A percentile compares a stretch with the other conserved stretches of the same genome.
phyloP scores from a whole-genome alignment of 2,888 invertebrate species.

The Holacanthella duospinosa region DNA sequence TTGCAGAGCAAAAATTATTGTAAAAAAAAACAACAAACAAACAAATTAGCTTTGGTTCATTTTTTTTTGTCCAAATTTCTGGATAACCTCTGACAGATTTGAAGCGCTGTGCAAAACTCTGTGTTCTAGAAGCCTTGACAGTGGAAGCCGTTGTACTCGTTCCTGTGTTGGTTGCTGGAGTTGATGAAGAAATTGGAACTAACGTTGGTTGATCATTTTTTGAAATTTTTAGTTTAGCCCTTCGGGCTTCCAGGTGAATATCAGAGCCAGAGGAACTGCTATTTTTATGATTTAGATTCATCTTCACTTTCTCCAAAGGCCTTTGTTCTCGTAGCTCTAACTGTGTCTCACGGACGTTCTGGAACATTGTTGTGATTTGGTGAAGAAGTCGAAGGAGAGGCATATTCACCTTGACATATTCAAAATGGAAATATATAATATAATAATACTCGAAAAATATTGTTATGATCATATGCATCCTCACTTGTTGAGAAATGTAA shows the following conservation, averaged over 20 bases:
- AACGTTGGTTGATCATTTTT: not conserved
- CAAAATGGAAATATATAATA: conserved; percentile 12
- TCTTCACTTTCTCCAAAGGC: conserved; percentile 23
- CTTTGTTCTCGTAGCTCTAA: conserved; percentile 69
- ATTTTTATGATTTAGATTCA: conserved; percentile 36
- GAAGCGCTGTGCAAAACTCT: conserved; percentile 78
- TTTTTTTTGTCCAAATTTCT: too few relatives aligned
- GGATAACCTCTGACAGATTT: conserved; percentile 59
- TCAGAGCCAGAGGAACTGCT: conserved; percentile 34
- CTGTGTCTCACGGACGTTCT: conserved; percentile 90
- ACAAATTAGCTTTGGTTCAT: not conserved
- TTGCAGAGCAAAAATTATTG: not conserved
- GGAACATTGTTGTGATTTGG: conserved; percentile 95
- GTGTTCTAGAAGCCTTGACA: conserved; percentile 53
- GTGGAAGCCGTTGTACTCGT: conserved; percentile 18
- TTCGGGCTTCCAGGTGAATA: conserved; percentile 4
- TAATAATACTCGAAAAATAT: too few relatives aligned
- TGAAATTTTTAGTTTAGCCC: not conserved
- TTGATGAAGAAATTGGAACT: conserved; percentile 8
- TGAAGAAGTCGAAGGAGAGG: conserved; percentile 80
- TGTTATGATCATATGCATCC: conserved; percentile 35
- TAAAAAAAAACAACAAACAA: not conserved
- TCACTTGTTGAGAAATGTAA: conserved; percentile 87
- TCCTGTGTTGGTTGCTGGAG: conserved; percentile 13
- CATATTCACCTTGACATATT: conserved; percentile 91